Evolutionary conservation across 2,888 invertebrate genomes (phyloP).

Genomic region (Chydorus sphaericus): DNA sequence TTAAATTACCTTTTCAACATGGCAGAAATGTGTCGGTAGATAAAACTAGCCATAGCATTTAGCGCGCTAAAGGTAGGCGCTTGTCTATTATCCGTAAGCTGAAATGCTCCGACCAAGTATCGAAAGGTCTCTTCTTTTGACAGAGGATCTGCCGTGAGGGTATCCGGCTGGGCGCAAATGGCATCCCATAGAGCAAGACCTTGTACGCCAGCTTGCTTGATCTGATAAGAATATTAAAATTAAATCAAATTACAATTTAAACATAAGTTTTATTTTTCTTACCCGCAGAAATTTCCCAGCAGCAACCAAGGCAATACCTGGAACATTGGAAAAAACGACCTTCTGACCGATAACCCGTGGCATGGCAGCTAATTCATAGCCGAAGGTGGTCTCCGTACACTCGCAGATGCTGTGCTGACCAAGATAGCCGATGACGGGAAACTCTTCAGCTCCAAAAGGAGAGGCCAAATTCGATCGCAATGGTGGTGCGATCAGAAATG

Average conservation of each 20-base stretch:
- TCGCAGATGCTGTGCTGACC: background rate
- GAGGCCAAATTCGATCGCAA: slow-evolving; percentile 1
- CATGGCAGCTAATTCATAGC: background rate
- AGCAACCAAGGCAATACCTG: background rate
- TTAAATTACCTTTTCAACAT: too few relatives aligned
- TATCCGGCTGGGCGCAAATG: background rate
- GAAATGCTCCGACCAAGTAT: background rate
- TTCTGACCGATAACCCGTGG: background rate
- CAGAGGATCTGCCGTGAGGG: background rate
- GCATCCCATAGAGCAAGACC: background rate
- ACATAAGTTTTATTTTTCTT: too few relatives aligned
- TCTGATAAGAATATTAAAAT: too few relatives aligned
- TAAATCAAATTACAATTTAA: too few relatives aligned
- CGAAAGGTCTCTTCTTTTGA: background rate
- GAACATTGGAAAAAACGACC: background rate
- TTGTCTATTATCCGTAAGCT: background rate
- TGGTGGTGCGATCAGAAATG: background rate
- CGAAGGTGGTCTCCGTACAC: background rate
- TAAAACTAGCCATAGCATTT: background rate
- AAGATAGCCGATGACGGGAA: background rate
- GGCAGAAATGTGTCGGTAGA: background rate
- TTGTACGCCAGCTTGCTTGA: background rate
- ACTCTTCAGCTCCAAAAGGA: background rate
- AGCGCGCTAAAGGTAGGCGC: slow-evolving; percentile 3
- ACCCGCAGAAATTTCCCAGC: background rate